Evolutionary conservation across 2,113 vertebrate genomes (phyloP), one percentile per base, ranked within the genome.

Genomic region (Solea senegalensis): DNA sequence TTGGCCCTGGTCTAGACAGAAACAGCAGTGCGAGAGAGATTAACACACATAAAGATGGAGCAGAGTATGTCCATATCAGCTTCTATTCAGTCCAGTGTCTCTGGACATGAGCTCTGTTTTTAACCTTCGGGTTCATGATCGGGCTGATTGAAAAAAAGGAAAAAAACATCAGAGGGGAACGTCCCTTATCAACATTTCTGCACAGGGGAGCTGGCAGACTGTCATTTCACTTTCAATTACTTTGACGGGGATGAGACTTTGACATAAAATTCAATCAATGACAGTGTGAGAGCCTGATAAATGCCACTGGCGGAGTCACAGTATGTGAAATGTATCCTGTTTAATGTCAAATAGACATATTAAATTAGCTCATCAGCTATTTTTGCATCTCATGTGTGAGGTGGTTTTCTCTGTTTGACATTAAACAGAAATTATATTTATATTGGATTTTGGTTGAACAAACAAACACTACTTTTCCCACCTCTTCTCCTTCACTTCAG

Each of bases 1-100:
- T 86, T 88, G 84, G 80, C 82, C 76, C 58, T 61, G 49, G 86
- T 83, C 88, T 85, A 87, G 89, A 83, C 85, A 78, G 53, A 83
- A 86, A 74, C 54, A 54, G 68, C 49, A 46, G 45, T 10, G 54
- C 8, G n/a, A 51, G 43, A 64, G 74, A 81, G 80, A 81, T 86
- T 67, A 84, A 69, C 5, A 43, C 59, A 54, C 52, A 41, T 44
- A 66, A 53, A 41, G 53, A 85, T 40, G 45, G 58, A 74, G 65
- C 46, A 9, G 15, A 16, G 65, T 52, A 40, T 48, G 53, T 74
- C 27, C 65, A 39, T 64, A 71, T 81, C 69, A 77, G 72, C 80
- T 41, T 50, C 68, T 40, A 60, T 57, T 51, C 4, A 6, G 57
- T 41, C 58, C 63, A 8, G 61, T 55, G 63, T 69, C 64, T 16